Evolutionary conservation across 2,888 invertebrate species (phyloP).

Genomic region (Morpho deidamia): DNA sequence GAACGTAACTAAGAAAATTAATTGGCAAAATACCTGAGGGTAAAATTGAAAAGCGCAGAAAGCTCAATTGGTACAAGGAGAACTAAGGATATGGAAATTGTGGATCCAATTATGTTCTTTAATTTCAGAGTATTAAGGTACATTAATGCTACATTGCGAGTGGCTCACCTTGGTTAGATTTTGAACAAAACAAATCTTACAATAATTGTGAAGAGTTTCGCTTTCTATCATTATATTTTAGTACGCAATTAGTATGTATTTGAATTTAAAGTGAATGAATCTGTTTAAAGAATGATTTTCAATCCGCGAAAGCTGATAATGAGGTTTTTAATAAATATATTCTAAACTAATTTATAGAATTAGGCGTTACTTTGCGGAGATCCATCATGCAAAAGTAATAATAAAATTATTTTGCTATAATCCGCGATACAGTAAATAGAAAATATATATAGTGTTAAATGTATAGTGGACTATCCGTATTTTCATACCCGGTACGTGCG

Average conservation of each 20-base stretch:
- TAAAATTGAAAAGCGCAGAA: slow-evolving; percentile 19
- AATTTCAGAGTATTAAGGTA: slow-evolving; percentile 4
- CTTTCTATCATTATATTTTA: slow-evolving; percentile 1
- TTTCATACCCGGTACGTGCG: too few species aligned
- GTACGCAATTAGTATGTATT: neutral
- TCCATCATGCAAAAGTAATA: too few species aligned
- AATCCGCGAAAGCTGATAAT: too few species aligned
- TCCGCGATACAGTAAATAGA: too few species aligned
- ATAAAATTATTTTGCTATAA: too few species aligned
- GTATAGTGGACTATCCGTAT: too few species aligned
- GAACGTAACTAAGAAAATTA: slow-evolving; percentile 29
- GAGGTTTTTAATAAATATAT: too few species aligned
- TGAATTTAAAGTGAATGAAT: too few species aligned
- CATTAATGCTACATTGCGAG: neutral
- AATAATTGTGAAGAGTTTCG: slow-evolving; percentile 7
- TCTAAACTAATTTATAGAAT: too few species aligned
- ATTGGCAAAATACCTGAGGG: slow-evolving; percentile 33
- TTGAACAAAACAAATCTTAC: neutral
- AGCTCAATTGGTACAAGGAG: slow-evolving; percentile 11
- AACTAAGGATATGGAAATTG: slow-evolving; percentile 5
- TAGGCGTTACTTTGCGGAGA: too few species aligned
- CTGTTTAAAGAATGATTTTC: too few species aligned
- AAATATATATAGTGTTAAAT: too few species aligned
- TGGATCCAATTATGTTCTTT: slow-evolving; percentile 7
- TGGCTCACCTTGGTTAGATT: neutral